These are phyloP conservation scores for Carabus problematicus DNA, from an alignment of 2,888 invertebrate genomes.

Conservation along the genomic window DNA sequence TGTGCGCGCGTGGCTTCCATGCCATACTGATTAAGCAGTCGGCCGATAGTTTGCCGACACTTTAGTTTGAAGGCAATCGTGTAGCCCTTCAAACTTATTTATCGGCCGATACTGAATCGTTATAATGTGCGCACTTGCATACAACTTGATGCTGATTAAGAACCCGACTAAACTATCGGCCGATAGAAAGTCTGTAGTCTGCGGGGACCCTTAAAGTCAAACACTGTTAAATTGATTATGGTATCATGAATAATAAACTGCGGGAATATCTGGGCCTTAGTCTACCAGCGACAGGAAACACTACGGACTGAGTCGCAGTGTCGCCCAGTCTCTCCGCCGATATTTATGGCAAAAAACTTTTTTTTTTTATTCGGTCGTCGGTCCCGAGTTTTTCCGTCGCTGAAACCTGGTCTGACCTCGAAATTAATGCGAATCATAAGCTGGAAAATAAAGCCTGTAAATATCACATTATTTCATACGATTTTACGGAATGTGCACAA, in stretches of 20 bases:
- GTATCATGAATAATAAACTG: slow-evolving; percentile 16
- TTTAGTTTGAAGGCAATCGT: too few species aligned
- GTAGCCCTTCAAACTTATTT: too few species aligned
- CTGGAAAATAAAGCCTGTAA: not conserved
- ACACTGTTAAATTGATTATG: slow-evolving; percentile 20
- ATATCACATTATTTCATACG: not conserved
- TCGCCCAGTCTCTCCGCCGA: not conserved
- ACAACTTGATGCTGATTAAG: too few species aligned
- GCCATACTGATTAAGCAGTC: too few species aligned
- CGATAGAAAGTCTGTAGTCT: too few species aligned
- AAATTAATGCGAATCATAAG: not conserved
- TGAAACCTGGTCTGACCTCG: not conserved
- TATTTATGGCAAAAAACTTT: slow-evolving; percentile 7
- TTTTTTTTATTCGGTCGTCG: not conserved
- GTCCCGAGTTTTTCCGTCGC: not conserved
- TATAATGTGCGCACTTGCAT: too few species aligned
- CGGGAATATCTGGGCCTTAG: not conserved
- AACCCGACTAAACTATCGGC: too few species aligned
- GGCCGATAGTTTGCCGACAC: too few species aligned
- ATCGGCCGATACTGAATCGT: too few species aligned
- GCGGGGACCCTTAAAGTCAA: too few species aligned
- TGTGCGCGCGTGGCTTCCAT: too few species aligned
- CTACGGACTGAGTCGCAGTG: not conserved
- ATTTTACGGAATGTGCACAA: not conserved
- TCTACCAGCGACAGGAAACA: not conserved